Evolutionary conservation across 2,888 invertebrate genomes (phyloP), one percentile per base, ranked within the genome.

Genomic region (Microctonus hyperodae): DNA sequence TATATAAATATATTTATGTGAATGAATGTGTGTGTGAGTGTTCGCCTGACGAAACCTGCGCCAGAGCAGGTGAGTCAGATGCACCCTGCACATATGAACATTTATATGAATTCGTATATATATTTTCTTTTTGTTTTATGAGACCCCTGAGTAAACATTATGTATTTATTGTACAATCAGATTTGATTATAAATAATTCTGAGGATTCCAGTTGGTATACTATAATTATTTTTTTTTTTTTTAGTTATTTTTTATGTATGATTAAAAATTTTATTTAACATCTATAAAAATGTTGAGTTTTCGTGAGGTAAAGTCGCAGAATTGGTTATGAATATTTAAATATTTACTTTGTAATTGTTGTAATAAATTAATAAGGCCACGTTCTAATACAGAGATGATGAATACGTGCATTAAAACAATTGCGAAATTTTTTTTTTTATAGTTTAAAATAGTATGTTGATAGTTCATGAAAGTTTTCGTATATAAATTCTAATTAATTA

Each of bases 41-140:
- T 44, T 44, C 56, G 67, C 62, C 31, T 22, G 61, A 35, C 33
- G 50, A 31, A 61, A 16, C 56, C 40, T 11, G 13, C 31, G 51
- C 13, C 40, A 40, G 40, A 37, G 56, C 67, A 65, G 59, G 65
- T 65, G 65, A 65, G 53, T 58, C 64, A 64, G 64, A 48, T 64
- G 56, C 56, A 57, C 51, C 51, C 50, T 58, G 48, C 35, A 58
- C 57, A 50, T 61, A 48, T 13, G 37, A 37, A 37, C n/a, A 13
- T 37, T 13, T 11, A 13, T 13, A 13, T 37, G 13, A n/a, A n/a
- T 37, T 7, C 37, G 13, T 60, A 62, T 51, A 65, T 61, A n/a
- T n/a, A n/a, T 58, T 66, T 64, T 64, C 64, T 61, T 67, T 67
- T 69, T 62, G 70, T 69, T 59, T 58, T 50, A 62, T 67, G 70